Percentiles rank a stretch among this genome's conserved stretches.
phyloP scores from a whole-genome alignment of 2,797 vertebrate genomes.

The Microctenopoma lineatum region DNA sequence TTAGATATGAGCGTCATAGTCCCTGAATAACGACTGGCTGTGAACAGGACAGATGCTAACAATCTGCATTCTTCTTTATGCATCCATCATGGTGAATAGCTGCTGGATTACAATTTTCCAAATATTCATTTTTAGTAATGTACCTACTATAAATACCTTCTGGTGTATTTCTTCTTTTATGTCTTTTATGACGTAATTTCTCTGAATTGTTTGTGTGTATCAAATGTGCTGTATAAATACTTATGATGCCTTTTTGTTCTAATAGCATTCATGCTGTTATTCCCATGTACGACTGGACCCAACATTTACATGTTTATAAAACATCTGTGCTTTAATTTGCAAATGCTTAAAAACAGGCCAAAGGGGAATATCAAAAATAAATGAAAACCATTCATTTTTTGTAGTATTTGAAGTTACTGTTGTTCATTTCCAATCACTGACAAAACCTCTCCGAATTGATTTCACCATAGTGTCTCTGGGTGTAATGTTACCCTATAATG shows the following conservation, averaged over 20 bases:
- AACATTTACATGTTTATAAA: conserved; percentile 25
- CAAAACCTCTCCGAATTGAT: not conserved
- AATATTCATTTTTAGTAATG: conserved; percentile 11
- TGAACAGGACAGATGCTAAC: conserved; percentile 6
- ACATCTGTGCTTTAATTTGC: conserved; percentile 9
- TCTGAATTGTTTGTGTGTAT: conserved; percentile 3
- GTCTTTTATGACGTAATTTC: not conserved
- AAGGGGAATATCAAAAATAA: not conserved
- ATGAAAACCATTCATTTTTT: not conserved
- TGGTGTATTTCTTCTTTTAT: not conserved
- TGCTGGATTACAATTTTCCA: not conserved
- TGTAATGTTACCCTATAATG: conserved; percentile 56
- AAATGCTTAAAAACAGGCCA: not conserved
- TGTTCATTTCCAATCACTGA: not conserved
- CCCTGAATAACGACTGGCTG: conserved; percentile 11
- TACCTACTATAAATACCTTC: not conserved
- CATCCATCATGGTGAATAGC: conserved; percentile 5
- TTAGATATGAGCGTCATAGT: not conserved
- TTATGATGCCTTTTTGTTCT: not conserved
- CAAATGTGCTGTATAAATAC: conserved; percentile 24
- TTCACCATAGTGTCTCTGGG: not conserved
- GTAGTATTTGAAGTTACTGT: not conserved
- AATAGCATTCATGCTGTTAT: conserved; percentile 11
- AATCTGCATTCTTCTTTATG: conserved; percentile 18
- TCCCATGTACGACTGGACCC: not conserved